These are phyloP conservation scores for Loxodonta africana DNA, from an alignment of 2,113 vertebrate species.

Conservation along the genomic window DNA sequence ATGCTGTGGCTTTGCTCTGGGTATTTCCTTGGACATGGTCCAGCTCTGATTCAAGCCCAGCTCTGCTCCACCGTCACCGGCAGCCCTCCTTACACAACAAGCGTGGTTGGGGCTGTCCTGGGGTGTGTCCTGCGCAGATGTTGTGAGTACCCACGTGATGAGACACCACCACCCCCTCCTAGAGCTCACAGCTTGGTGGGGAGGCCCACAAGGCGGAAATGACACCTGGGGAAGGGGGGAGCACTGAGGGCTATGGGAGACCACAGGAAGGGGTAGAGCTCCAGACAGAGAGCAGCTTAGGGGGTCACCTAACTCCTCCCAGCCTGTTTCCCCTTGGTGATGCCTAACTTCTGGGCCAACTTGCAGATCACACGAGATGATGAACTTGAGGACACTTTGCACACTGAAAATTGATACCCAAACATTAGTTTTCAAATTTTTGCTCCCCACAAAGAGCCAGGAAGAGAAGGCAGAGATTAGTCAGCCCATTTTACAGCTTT, in stretches of 20 bases:
- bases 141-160: not conserved
- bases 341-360: not conserved
- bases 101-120: not conserved
- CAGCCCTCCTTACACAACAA: not conserved
- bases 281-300: fast-evolving
- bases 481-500: not conserved
- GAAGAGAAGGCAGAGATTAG: not conserved
- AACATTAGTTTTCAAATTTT: not conserved
- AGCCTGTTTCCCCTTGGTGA: not conserved
- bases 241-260: fast-evolving
- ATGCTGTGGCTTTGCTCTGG: not conserved
- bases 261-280: not conserved
- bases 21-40: not conserved
- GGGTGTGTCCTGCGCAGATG: not conserved
- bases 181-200: fast-evolving
- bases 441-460: not conserved
- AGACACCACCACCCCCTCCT: not conserved
- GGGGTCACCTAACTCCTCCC: no score
- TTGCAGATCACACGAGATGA: not conserved
- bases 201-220: not conserved
- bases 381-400: not conserved
- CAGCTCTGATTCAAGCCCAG: not conserved
- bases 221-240: not conserved
- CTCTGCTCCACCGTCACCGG: not conserved
- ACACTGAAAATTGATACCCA: not conserved